These are phyloP conservation scores for Lethocerus indicus DNA, from an alignment of 1,140 invertebrate species.

Conservation along the genomic window DNA sequence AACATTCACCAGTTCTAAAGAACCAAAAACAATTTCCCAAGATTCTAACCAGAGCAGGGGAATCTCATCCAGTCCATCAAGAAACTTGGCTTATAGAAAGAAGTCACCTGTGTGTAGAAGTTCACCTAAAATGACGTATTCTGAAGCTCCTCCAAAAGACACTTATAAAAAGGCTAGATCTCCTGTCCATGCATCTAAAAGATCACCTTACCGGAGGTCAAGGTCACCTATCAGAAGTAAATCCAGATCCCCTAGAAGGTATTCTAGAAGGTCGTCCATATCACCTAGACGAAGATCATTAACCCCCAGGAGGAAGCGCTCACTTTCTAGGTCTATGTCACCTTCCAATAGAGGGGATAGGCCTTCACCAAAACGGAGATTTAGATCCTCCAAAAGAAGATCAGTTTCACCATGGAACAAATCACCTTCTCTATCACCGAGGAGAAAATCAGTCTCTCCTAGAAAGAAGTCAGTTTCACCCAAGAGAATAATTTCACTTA, in stretches of 20 bases:
- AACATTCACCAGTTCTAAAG: too few species aligned
- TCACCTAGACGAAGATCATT: neutral
- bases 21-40: too few species aligned
- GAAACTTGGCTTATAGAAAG: too few species aligned
- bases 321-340: neutral
- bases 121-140: too few species aligned
- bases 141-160: too few species aligned
- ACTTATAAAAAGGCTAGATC: too few species aligned
- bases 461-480: neutral
- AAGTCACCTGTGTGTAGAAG: too few species aligned
- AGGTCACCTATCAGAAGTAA: neutral
- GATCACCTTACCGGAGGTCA: too few species aligned
- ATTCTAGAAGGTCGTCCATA: neutral
- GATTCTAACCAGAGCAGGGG: too few species aligned
- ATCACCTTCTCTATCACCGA: neutral
- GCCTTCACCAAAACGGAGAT: neutral
- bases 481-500: neutral
- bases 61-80: too few species aligned
- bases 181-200: too few species aligned
- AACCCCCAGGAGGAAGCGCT: neutral
- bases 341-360: neutral
- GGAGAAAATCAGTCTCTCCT: neutral
- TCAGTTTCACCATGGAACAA: neutral
- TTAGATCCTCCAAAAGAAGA: neutral
- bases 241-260: slow-evolving; percentile 1